Evolutionary conservation across 1,140 invertebrate species (phyloP), one percentile per base, ranked within the genome.

Genomic region (Lithobius niger): DNA sequence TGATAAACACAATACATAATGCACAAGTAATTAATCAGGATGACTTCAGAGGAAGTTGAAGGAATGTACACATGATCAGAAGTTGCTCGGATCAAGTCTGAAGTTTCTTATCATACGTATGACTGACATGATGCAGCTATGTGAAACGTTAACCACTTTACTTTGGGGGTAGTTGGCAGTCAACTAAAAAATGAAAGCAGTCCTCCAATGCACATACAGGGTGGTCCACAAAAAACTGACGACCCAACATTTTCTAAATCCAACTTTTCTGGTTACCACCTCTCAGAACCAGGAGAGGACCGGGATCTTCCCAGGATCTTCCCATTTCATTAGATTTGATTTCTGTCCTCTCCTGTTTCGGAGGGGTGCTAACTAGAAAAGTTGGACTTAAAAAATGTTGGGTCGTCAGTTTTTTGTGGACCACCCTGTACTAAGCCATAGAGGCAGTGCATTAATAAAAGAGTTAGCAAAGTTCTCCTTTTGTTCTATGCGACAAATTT

Each of bases 1-100:
- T 16, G 18, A 57, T n/a, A 47, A 52, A 48, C 22, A 24, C 26
- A 31, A 36, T 27, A 43, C 6, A 59, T 36, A 47, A 57, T 54
- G 42, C 26, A 16, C 27, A 19, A 1, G 16, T 15, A 27, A 16
- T 51, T 1, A 19, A 43, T 4, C 19, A 45, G 43, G 16, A 45
- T 10, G 19, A 16, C n/a, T 36, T 10, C 16, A 18, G 19, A 45
- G 18, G 22, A 45, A 45, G 16, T 45, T 45, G 43, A 72, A 25
- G 76, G 67, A 21, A 73, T 72, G 44, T 44, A 69, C 65, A 60
- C 73, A 65, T 72, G 67, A 64, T 60, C 13, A 1, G 44, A 13
- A n/a, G 54, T 18, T 26, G 16, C 24, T 16, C 16, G 3, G 15
- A 1, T 26, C 0, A 22, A 50, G 4, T 55, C 55, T 26, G 21